Evolutionary conservation across 2,113 vertebrate species (phyloP), one percentile per base, ranked within the genome.

Genomic region (Hippopotamus amphibius): DNA sequence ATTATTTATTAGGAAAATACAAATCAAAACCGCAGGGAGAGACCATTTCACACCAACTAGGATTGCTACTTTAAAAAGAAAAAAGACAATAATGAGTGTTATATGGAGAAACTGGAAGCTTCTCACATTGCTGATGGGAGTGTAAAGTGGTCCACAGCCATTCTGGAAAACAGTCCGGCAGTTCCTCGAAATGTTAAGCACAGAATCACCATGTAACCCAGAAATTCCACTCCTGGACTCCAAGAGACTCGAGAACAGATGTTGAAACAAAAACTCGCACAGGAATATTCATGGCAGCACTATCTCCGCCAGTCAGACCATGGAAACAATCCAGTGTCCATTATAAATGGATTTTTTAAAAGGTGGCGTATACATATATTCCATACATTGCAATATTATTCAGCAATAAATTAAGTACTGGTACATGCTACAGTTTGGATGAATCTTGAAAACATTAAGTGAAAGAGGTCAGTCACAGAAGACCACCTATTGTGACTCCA

Each of bases 11-110:
- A 79, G 77, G 48, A 30, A 93, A 81, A 92, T 63, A 43, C 57
- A 90, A 95, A 83, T 66, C 24, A 30, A 93, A 92, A 76, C 30
- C 16, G 80, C 84, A 91, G 22, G 2, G 61, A 83, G 63, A 83
- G 19, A 22, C 11, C 19, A 30, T 55, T 61, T 53, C 63, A 41
- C 19, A 21, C 4, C 5, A 48, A 79, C 14, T 69, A 50, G 19
- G 16, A 65, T 7, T 13, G 48, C 11, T 26, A 7, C 10, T 72
- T 5, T 11, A 68, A 30, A 65, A 37, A n/a, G 28, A 76, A 59
- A 17, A 59, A 61, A 63, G 46, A 65, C 66, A 90, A 14, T 26
- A 63, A 22, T 16, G 53, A 46, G 33, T 72, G 37, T 43, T 61
- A 61, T 74, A 15, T 12, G 21, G 24, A 76, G 50, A 86, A 85